These are phyloP conservation scores for Argyrosomus japonicus DNA, from an alignment of 2,113 vertebrate species.

Conservation along the genomic window DNA sequence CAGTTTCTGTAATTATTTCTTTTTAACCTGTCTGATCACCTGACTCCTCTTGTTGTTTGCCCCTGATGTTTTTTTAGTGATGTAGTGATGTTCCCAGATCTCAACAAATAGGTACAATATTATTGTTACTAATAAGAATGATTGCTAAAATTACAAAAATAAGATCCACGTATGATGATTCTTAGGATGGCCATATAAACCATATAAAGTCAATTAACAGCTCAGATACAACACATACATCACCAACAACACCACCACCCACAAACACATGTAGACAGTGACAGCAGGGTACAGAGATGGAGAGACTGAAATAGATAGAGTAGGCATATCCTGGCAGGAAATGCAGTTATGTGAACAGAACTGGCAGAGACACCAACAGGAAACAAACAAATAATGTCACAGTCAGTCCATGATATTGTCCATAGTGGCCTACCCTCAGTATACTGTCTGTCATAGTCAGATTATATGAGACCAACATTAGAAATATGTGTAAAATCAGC, in stretches of 20 bases:
- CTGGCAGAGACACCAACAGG: conserved; percentile 49
- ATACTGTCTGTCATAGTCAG: not conserved
- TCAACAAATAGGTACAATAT: not conserved
- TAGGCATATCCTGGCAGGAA: conserved; percentile 67
- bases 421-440: not conserved
- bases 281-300: conserved; percentile 6
- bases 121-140: not conserved
- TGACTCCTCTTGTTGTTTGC: not conserved
- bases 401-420: conserved; percentile 8
- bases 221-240: not conserved
- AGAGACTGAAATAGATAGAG: conserved; percentile 35
- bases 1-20: not conserved
- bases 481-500: not conserved
- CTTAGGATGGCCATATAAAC: not conserved
- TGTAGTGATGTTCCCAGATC: not conserved
- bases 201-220: not conserved
- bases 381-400: conserved; percentile 38
- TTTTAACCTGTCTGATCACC: not conserved
- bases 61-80: not conserved
- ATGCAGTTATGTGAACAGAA: conserved; percentile 28
- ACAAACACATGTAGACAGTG: not conserved
- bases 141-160: not conserved
- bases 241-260: not conserved
- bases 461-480: not conserved
- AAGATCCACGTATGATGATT: not conserved